phyloP scores from a whole-genome alignment of 2,888 invertebrate genomes.

The Chrysotoxum bicinctum region DNA sequence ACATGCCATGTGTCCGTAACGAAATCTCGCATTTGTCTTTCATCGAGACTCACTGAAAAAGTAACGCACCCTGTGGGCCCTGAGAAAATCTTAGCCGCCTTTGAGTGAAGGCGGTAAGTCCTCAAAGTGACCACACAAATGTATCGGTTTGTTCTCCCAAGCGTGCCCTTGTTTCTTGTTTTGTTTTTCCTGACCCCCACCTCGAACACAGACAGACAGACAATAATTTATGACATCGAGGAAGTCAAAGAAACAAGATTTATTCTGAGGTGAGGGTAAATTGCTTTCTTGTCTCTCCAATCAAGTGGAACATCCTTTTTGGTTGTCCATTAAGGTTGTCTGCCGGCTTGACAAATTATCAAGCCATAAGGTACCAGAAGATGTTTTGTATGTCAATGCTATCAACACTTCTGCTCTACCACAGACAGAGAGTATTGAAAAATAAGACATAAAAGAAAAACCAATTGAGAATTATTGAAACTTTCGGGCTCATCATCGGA shows the following conservation, averaged over 20 bases:
- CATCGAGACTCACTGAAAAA: neutral
- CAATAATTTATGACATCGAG: conserved; percentile 64
- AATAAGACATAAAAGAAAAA: conserved; percentile 34
- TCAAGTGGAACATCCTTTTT: conserved; percentile 69
- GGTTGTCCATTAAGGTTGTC: conserved; percentile 63
- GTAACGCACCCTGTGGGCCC: neutral
- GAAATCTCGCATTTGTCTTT: conserved; percentile 53
- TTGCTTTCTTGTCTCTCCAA: conserved; percentile 52
- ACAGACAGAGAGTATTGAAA: neutral
- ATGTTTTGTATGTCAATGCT: conserved; percentile 44
- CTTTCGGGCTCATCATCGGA: conserved; percentile 3
- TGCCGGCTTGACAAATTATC: conserved; percentile 52
- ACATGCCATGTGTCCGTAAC: conserved; percentile 14
- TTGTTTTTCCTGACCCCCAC: conserved; percentile 3
- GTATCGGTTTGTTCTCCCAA: too few relatives aligned
- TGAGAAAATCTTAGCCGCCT: conserved; percentile 24
- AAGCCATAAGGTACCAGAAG: conserved; percentile 28
- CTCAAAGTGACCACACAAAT: conserved; percentile 67
- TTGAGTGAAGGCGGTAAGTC: conserved; percentile 42
- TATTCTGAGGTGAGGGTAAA: conserved; percentile 46
- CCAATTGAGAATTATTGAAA: conserved; percentile 10
- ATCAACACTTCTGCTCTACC: conserved; percentile 38
- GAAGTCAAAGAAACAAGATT: conserved; percentile 56
- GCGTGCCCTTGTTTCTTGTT: conserved; percentile 2
- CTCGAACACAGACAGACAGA: neutral